Evolutionary conservation across 2,888 invertebrate genomes (phyloP), one percentile per base, ranked within the genome.

Genomic region (Aphodius sticticus): DNA sequence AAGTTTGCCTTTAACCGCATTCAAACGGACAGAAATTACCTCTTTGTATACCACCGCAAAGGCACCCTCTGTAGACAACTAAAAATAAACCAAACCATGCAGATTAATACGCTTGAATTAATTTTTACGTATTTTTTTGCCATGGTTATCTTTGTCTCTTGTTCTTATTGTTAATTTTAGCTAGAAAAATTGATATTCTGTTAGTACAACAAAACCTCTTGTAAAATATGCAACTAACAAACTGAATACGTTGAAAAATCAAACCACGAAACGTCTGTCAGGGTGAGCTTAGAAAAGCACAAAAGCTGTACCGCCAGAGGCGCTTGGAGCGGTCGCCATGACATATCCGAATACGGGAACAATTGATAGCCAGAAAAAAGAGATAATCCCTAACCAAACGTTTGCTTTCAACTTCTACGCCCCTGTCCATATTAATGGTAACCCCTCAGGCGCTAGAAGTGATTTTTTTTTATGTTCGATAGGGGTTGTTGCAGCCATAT

Each of bases 341-440:
- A 53, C 53, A 53, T 53, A 53, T 53, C 53, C 53, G 53, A 53
- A 53, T 53, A 53, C 4, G 53, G 26, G 53, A 53, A 53, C 53
- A 53, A 53, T 53, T 53, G 53, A 53, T 53, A 53, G 9, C 53
- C 53, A 53, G 53, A 53, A 53, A 53, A 53, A 53, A 53, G 53
- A 53, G 53, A 53, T 53, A 53, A 53, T 53, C 53, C 53, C 53
- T 53, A 53, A 53, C 9, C 53, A 53, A 53, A 53, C 53, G 53
- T 53, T 53, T 53, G 53, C 53, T 53, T 53, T 53, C 53, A 53
- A 53, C 53, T 53, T 53, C 53, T 53, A 53, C 53, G 53, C 53
- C 53, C 53, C 53, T 53, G 53, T 53, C 7, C 53, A 53, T 53
- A 53, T 53, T 53, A 53, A 53, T 53, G 53, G 53, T 53, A 53